Evolutionary conservation across 2,113 vertebrate genomes (phyloP).

Genomic region (Helogale parvula): DNA sequence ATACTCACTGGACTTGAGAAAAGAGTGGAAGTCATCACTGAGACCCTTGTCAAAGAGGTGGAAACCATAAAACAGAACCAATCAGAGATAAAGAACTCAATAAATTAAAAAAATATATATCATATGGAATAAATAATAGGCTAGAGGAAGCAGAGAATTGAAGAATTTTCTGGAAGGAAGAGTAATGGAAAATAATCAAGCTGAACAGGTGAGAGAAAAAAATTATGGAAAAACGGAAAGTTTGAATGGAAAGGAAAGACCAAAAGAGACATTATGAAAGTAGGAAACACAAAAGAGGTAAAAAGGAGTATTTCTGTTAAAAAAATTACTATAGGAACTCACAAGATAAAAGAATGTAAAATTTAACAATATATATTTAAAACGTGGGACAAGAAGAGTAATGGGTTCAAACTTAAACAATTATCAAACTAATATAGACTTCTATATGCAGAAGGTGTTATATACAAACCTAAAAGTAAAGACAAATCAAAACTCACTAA

Average conservation of each 20-base stretch:
- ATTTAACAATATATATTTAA: not conserved
- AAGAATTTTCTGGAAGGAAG: not conserved
- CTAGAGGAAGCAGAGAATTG: not conserved
- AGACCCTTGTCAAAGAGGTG: not conserved
- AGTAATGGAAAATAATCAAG: not conserved
- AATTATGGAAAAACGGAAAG: not conserved
- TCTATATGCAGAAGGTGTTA: not conserved
- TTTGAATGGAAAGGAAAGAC: not conserved
- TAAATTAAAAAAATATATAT: not conserved
- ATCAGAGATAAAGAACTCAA: not conserved
- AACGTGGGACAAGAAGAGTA: not conserved
- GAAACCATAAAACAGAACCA: not conserved
- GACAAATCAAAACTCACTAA: not conserved
- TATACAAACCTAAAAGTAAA: not conserved
- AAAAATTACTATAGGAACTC: not conserved
- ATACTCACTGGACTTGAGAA: not conserved
- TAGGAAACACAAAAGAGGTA: not conserved
- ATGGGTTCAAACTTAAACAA: not conserved
- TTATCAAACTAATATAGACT: not conserved
- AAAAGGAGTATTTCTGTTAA: not conserved
- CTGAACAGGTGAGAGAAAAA: not conserved
- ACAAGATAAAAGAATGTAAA: not conserved
- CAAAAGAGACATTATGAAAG: not conserved
- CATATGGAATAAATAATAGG: not conserved
- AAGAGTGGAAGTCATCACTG: not conserved